Percentiles rank a stretch among this genome's conserved stretches.
Evolutionary conservation across 2,888 invertebrate species (phyloP).

Genomic region (Dendrolimus pini): DNA sequence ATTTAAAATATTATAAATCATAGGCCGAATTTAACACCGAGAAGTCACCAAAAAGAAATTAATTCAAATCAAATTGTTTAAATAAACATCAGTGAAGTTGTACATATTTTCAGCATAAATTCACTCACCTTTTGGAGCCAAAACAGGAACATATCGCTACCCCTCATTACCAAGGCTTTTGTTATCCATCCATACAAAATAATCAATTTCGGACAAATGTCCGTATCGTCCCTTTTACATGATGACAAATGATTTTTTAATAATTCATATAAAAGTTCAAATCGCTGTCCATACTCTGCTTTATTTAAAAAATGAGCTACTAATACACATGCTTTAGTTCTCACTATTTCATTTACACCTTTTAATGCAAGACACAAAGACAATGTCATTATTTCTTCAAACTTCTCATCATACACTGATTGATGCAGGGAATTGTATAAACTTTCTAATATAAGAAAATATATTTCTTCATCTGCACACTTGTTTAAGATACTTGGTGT

Average conservation of each 20-base stretch:
- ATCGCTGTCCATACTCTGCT: constrained; percentile 50
- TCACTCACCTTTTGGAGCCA: constrained; percentile 59
- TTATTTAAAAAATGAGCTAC: constrained; percentile 79
- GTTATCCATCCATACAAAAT: constrained; percentile 58
- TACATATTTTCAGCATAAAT: background rate
- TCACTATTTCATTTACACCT: constrained; percentile 38
- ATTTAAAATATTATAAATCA: too few relatives aligned
- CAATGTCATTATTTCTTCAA: constrained; percentile 45
- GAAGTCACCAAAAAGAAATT: background rate
- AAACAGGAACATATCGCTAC: constrained; percentile 48
- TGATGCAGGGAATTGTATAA: constrained; percentile 65
- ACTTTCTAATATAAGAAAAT: constrained; percentile 66
- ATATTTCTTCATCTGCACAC: constrained; percentile 35
- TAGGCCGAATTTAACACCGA: too few relatives aligned
- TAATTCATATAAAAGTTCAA: constrained; percentile 51
- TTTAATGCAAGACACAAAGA: constrained; percentile 48
- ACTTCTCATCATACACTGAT: constrained; percentile 41
- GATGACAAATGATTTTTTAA: constrained; percentile 36
- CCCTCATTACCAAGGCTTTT: constrained; percentile 56
- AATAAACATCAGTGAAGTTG: background rate
- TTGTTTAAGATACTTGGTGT: constrained; percentile 35
- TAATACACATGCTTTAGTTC: constrained; percentile 61
- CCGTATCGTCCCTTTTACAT: constrained; percentile 30
- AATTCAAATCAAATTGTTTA: constrained; percentile 2
- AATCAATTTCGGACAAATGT: constrained; percentile 41